These are phyloP conservation scores for Tribolium castaneum DNA, from an alignment of 1,140 invertebrate genomes.

Conservation along the genomic window DNA sequence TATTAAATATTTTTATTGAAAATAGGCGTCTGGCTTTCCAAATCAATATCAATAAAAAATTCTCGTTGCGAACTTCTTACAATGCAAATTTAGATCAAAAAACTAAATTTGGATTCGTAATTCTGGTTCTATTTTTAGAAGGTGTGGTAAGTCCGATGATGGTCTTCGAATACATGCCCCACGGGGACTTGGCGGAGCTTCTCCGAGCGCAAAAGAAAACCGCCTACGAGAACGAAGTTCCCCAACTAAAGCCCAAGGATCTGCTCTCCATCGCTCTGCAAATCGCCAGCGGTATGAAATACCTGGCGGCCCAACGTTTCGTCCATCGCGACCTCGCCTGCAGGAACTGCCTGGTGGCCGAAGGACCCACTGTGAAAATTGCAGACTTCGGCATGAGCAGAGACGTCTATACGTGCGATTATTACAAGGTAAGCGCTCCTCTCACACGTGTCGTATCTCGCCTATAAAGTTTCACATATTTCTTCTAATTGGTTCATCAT, in stretches of 20 bases:
- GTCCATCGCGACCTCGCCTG: constrained; percentile 93
- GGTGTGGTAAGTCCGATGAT: constrained; percentile 83
- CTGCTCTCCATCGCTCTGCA: constrained; percentile 78
- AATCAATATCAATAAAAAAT: no score
- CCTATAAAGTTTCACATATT: not conserved
- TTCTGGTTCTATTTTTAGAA: constrained; percentile 64
- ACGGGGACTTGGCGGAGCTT: constrained; percentile 88
- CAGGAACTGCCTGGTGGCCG: constrained; percentile 89
- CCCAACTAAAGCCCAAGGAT: constrained; percentile 63
- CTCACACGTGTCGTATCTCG: not conserved
- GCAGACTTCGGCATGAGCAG: constrained; percentile 93
- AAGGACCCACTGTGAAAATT: constrained; percentile 84
- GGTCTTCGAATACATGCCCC: constrained; percentile 94
- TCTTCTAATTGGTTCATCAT: constrained; percentile 5
- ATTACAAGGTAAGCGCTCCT: constrained; percentile 80
- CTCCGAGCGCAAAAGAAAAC: constrained; percentile 74
- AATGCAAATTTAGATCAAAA: no score
- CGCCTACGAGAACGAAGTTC: constrained; percentile 56
- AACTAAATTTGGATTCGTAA: no score
- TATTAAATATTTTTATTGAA: no score
- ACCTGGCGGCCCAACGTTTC: constrained; percentile 87
- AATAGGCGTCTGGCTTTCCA: no score
- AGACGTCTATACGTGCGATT: constrained; percentile 91
- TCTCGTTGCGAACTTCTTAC: no score
- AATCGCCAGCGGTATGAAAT: constrained; percentile 89